Base-by-base conservation (phyloP, 37 sponge, comb jelly and placozoan genomes). In the Mnemiopsis leidyi region DNA sequence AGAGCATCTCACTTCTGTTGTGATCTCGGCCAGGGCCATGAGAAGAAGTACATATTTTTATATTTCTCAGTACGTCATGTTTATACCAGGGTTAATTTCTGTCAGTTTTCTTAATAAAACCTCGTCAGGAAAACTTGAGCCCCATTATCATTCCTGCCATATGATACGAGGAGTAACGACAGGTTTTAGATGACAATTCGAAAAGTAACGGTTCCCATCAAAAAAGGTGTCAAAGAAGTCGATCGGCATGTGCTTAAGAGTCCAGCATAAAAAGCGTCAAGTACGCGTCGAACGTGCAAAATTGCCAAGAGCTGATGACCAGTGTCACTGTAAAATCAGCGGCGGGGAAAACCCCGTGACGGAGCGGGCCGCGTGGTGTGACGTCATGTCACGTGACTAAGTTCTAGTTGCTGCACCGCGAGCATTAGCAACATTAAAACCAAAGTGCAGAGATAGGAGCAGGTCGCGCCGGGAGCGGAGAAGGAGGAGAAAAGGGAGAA, bases 101-200 rank as follows among this genome's bases (percentile, higher is more conserved):
- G 61, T 48, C 61, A 48, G 61, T 48, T 48, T 48, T 13, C 13
- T n/a, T n/a, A n/a, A n/a, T 18, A 48, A 48, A 48, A 48, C 61
- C 5, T 48, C 61, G 61, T 48, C 61, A 48, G 61, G 5, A 18
- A 13, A 48, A 48, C 61, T 13, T 48, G 13, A 48, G 61, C 61
- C 61, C 61, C 61, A 48, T 69, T 69, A 69, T 69, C 73, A 21
- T 21, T 32, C 20, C 79, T 26, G 79, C 79, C 33, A 77, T 77
- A 16, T 32, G 79, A 77, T 77, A 77, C 32, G 32, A 16, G 1
- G 36, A 3, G 79, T 77, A 77, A 77, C 79, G 32, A 34, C 32
- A 13, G 79, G 79, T 77, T 77, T 77, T 31, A 32, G 33, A 77
- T 77, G 35, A 77, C 79, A 77, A 32, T 69, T 69, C 2, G 29